These are phyloP conservation scores for Mormyrus iriodes DNA, from an alignment of 2,113 vertebrate genomes.

Conservation along the genomic window DNA sequence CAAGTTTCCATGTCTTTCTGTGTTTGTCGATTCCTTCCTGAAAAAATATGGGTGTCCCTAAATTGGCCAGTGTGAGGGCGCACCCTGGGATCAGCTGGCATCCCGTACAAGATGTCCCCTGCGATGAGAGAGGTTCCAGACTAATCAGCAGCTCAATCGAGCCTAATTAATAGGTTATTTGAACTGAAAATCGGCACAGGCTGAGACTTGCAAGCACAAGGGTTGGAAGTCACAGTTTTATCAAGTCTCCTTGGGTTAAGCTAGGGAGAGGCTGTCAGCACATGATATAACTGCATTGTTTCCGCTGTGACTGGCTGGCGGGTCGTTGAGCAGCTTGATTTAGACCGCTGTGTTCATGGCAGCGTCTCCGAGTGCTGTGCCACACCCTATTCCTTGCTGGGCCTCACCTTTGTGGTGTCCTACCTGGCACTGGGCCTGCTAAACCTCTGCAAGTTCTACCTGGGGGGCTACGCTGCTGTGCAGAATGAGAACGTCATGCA, in stretches of 20 bases:
- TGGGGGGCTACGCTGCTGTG: constrained; percentile 65
- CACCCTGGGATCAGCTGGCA: neutral
- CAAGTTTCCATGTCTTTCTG: neutral
- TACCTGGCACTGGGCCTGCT: constrained; percentile 73
- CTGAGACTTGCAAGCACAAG: neutral
- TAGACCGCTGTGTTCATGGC: neutral
- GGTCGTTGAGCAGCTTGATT: neutral
- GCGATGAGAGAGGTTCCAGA: neutral
- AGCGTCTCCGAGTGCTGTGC: constrained; percentile 77
- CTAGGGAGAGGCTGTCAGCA: neutral
- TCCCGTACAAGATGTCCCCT: neutral
- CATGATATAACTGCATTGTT: neutral
- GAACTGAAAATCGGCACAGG: neutral
- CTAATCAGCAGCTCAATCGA: neutral
- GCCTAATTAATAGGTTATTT: neutral
- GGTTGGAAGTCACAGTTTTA: neutral
- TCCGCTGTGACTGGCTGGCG: neutral
- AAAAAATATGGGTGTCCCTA: neutral
- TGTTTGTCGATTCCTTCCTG: neutral
- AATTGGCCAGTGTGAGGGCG: neutral
- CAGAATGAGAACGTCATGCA: constrained; percentile 79
- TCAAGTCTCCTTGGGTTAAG: neutral
- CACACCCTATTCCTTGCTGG: constrained; percentile 73
- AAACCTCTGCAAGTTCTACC: constrained; percentile 75
- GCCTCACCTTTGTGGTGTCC: constrained; percentile 76